phyloP scores from a whole-genome alignment of 2,888 invertebrate genomes.

The Perizoma affinitatum region DNA sequence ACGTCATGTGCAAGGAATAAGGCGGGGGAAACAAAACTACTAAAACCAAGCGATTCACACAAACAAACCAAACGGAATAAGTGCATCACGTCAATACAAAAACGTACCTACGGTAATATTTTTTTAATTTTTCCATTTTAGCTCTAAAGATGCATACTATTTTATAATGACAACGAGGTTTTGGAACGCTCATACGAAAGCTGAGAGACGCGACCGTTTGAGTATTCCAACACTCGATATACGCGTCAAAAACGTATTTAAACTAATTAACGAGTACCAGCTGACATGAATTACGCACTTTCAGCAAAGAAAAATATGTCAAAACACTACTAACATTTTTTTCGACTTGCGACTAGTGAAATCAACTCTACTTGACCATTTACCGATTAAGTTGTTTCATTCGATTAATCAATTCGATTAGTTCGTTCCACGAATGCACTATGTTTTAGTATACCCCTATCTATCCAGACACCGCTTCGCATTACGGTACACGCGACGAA shows the following conservation, averaged over 20 bases:
- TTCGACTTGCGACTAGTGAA: constrained; percentile 84
- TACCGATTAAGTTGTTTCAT: constrained; percentile 74
- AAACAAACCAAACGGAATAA: constrained; percentile 71
- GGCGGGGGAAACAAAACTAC: constrained; percentile 64
- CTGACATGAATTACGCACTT: constrained; percentile 85
- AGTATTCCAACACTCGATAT: constrained; percentile 68
- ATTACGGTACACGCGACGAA: constrained; percentile 52
- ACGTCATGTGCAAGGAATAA: constrained; percentile 70
- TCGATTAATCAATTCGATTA: constrained; percentile 71
- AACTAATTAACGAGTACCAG: constrained; percentile 74
- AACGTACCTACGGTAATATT: constrained; percentile 68
- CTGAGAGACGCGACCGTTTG: constrained; percentile 57
- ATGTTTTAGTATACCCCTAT: constrained; percentile 79
- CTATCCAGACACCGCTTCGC: constrained; percentile 66
- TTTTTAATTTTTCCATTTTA: constrained; percentile 58
- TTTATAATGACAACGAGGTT: constrained; percentile 66
- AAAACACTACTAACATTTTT: constrained; percentile 84
- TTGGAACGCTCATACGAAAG: constrained; percentile 73
- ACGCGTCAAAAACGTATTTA: constrained; percentile 43
- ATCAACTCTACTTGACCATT: constrained; percentile 85
- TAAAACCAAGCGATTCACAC: constrained; percentile 79
- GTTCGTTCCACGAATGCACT: constrained; percentile 79
- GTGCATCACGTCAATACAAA: constrained; percentile 79
- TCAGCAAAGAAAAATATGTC: constrained; percentile 85
- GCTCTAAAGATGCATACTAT: constrained; percentile 75